Conservation (phyloP, 1,140 invertebrate species). For the Drosophila ercepeae region DNA sequence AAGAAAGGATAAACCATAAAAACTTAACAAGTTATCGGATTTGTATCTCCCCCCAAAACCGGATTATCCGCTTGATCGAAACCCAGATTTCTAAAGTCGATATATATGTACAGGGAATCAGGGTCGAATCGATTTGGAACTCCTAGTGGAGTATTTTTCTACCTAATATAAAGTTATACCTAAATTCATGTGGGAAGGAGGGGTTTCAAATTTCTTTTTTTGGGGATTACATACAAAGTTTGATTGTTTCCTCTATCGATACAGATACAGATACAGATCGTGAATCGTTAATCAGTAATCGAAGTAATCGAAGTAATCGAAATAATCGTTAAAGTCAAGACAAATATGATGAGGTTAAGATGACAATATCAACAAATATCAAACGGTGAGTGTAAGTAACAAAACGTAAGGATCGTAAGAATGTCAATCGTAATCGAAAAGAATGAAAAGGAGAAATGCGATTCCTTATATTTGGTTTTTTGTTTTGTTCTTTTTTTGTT, state of each 20-base stretch:
- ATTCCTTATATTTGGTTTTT: constrained; percentile 26
- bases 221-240: constrained; percentile 11
- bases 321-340: constrained; percentile 26
- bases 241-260: background rate
- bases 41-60: background rate
- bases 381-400: constrained; percentile 45
- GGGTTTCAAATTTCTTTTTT: constrained; percentile 4
- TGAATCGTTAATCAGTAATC: constrained; percentile 16
- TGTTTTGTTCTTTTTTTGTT: constrained; percentile 38
- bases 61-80: background rate
- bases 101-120: background rate
- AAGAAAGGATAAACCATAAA: background rate
- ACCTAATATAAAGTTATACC: background rate
- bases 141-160: background rate
- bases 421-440: constrained; percentile 37
- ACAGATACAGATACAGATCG: constrained; percentile 1
- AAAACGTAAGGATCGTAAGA: constrained; percentile 37
- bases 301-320: constrained; percentile 24
- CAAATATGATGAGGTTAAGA: constrained; percentile 34
- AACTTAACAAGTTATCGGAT: background rate
- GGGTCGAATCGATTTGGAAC: background rate
- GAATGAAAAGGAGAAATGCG: constrained; percentile 27
- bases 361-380: constrained; percentile 38
- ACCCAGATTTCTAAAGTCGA: background rate
- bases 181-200: background rate